These are phyloP conservation scores for Mimachlamys varia DNA, from an alignment of 2,888 invertebrate genomes.

Conservation along the genomic window DNA sequence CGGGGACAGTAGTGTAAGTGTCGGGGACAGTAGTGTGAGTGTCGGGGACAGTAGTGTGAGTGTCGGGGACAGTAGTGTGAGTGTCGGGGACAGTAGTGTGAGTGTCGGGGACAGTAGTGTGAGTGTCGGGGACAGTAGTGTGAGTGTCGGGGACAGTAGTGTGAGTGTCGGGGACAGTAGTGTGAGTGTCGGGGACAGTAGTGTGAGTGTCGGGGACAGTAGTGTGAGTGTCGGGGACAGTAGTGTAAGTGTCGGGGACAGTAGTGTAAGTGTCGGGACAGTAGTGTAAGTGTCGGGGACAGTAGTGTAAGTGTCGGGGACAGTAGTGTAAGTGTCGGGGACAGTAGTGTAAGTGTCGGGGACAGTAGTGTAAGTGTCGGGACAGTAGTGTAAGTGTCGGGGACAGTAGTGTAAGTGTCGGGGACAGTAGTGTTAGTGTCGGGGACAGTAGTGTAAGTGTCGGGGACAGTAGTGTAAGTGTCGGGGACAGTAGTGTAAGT, in stretches of 20 bases:
- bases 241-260: too few relatives aligned
- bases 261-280: constrained; percentile 55
- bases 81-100: constrained; percentile 54
- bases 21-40: neutral
- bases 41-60: constrained; percentile 56
- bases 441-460: too few relatives aligned
- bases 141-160: constrained; percentile 48
- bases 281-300: too few relatives aligned
- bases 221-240: constrained; percentile 51
- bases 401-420: too few relatives aligned
- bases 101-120: constrained; percentile 42
- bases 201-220: too few relatives aligned
- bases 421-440: constrained; percentile 54
- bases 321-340: too few relatives aligned
- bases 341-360: constrained; percentile 54
- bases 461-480: constrained; percentile 56
- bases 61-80: neutral
- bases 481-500: neutral
- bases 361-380: too few relatives aligned
- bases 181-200: constrained; percentile 51
- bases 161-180: too few relatives aligned
- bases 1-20: constrained; percentile 56
- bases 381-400: constrained; percentile 54
- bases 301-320: constrained; percentile 53
- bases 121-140: too few relatives aligned